Base-by-base conservation (phyloP, 37 sponge, comb jelly and placozoan species). In the Axinella damicornis region DNA sequence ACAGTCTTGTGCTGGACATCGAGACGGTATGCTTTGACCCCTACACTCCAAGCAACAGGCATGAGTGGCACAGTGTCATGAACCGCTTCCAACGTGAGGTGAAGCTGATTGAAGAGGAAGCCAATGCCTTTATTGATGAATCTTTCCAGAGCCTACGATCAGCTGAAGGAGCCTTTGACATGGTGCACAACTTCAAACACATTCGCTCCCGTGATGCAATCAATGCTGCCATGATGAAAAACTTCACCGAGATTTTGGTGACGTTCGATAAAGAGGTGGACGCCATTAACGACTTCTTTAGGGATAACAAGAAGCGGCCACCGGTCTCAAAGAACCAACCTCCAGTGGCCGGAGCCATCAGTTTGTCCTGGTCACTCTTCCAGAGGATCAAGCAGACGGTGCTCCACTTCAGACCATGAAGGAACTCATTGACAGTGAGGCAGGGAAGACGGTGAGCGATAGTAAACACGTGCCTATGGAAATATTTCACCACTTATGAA, bases 161-260 rank as follows among this genome's bases (percentile, higher is more conserved):
- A 25, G 96, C 98, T 4, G 98, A 99, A 68, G 99, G 96, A 15
- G 98, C 99, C 33, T 99, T 99, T 81, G 99, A 99, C 76, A 97
- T 99, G 96, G 84, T 99, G 31, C 94, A 94, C 87, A 99, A 99
- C 86, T 99, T 97, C 83, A 95, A 94, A 58, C 82, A 93, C 71
- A 93, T 99, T 46, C 71, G 87, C 37, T 91, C 98, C 11, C 83
- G 99, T 1, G 91, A 86, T 30, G 85, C 99, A 66, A 99, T 99
- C 94, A 97, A 97, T 34, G 66, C 67, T 25, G 96, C 94, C 36
- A 93, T 99, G 94, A 97, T 97, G 98, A 93, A 76, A 78, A 97
- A 99, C 75, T 95, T 97, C 72, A 91, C 91, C 41, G 97, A 99
- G 80, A 99, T 99, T 41, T 65, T 99, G 72, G 65, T 74, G 0